A percentile compares a stretch with the other conserved stretches of the same genome.
These are phyloP conservation scores for Etheostoma cragini DNA, from an alignment of 2,113 vertebrate genomes.

Conservation along the genomic window DNA sequence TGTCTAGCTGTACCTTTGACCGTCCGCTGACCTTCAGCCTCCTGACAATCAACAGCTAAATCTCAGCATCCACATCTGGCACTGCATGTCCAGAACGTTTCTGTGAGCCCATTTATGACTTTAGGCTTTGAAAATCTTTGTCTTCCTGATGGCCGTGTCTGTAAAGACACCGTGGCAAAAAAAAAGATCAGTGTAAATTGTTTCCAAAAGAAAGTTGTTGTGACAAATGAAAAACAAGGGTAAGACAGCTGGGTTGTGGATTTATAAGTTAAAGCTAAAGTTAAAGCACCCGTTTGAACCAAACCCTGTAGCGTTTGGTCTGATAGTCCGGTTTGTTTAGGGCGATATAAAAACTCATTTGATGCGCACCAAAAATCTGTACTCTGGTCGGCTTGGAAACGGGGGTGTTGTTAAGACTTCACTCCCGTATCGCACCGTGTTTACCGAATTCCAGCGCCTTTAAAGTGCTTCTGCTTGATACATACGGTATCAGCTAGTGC, in stretches of 20 bases:
- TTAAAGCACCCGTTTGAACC: background rate
- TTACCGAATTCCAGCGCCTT: background rate
- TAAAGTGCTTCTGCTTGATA: background rate
- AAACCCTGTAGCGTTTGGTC: too few species aligned
- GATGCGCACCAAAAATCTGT: too few species aligned
- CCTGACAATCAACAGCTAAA: background rate
- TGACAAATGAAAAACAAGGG: background rate
- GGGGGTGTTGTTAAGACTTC: too few species aligned
- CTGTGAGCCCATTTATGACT: background rate
- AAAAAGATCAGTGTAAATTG: background rate
- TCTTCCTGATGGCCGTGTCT: background rate
- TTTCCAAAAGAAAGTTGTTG: background rate
- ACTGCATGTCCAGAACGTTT: background rate
- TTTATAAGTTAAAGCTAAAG: background rate
- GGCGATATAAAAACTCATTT: too few species aligned
- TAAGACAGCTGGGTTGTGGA: too few species aligned
- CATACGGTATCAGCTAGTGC: too few species aligned
- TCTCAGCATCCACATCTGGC: conserved; percentile 7
- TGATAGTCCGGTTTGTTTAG: too few species aligned
- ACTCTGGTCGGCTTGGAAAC: too few species aligned
- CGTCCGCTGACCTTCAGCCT: background rate
- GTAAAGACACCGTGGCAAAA: background rate
- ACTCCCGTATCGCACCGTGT: too few species aligned
- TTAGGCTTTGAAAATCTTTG: background rate
- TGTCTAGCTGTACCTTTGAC: background rate